Conservation (phyloP, 2,888 invertebrate species). For the Sinelater perroti region DNA sequence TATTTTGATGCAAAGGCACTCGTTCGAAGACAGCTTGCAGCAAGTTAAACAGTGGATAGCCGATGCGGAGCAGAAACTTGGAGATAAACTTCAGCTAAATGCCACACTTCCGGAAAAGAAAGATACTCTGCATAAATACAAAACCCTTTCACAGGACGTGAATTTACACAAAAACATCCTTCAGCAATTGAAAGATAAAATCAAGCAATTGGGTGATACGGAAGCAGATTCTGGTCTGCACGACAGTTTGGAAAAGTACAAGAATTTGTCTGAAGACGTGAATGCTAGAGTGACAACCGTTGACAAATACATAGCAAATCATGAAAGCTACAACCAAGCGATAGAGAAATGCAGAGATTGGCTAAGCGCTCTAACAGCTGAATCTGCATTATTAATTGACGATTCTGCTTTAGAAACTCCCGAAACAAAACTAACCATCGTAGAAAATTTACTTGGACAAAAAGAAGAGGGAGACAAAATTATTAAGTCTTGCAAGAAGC, state of each 20-base stretch:
- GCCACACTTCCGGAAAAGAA: constrained; percentile 90
- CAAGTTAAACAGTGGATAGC: constrained; percentile 89
- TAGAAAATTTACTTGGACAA: constrained; percentile 79
- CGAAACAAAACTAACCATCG: constrained; percentile 76
- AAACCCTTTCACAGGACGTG: constrained; percentile 85
- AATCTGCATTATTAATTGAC: constrained; percentile 80
- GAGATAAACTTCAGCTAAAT: constrained; percentile 75
- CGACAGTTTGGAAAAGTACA: constrained; percentile 78
- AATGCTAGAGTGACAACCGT: constrained; percentile 71
- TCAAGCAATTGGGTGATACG: constrained; percentile 79
- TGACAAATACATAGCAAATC: constrained; percentile 79
- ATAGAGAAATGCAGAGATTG: constrained; percentile 86
- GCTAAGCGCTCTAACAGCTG: constrained; percentile 79
- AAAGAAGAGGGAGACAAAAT: constrained; percentile 77
- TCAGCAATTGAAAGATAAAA: constrained; percentile 83
- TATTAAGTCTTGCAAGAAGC: constrained; percentile 73
- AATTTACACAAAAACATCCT: constrained; percentile 85
- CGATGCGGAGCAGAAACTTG: constrained; percentile 79
- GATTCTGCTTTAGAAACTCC: constrained; percentile 81
- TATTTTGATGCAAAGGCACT: constrained; percentile 87
- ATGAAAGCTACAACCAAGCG: constrained; percentile 82
- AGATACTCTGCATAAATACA: constrained; percentile 81
- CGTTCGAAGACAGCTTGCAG: constrained; percentile 90
- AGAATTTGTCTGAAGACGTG: constrained; percentile 72
- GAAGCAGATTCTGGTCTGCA: constrained; percentile 79